Percentiles rank a stretch among this genome's conserved stretches.
phyloP scores from a whole-genome alignment of 2,797 vertebrate species.

The Macropodus opercularis region DNA sequence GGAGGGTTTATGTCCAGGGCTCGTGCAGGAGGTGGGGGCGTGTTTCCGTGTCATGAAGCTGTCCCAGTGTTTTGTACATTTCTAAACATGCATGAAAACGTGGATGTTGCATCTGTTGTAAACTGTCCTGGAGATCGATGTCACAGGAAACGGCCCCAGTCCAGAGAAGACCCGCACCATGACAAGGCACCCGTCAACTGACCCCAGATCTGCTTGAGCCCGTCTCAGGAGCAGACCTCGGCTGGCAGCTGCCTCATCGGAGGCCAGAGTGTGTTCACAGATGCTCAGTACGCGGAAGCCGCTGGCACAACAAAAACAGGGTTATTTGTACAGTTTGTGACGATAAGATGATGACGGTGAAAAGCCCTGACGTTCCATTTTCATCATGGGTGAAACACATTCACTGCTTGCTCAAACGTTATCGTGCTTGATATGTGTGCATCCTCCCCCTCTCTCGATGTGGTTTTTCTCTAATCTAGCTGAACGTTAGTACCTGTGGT shows the following conservation, averaged over 20 bases:
- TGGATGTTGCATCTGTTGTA: constrained; percentile 48
- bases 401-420: constrained; percentile 75
- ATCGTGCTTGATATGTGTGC: constrained; percentile 77
- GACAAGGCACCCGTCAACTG: constrained; percentile 31
- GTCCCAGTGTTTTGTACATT: constrained; percentile 56
- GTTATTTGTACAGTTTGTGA: constrained; percentile 72
- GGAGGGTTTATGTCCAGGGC: constrained; percentile 38
- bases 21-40: constrained; percentile 13
- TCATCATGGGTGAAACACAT: constrained; percentile 48
- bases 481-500: constrained; percentile 90
- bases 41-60: constrained; percentile 41
- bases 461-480: constrained; percentile 85
- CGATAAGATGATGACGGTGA: constrained; percentile 37
- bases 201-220: constrained; percentile 41
- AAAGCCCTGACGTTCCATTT: constrained; percentile 64
- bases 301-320: constrained; percentile 44
- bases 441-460: constrained; percentile 78
- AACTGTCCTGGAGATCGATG: constrained; percentile 49
- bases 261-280: constrained; percentile 45
- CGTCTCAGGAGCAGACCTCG: constrained; percentile 14
- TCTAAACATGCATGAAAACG: constrained; percentile 69
- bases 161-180: constrained; percentile 26
- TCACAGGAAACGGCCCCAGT: constrained; percentile 39
- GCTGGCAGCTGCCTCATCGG: constrained; percentile 37
- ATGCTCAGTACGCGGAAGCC: constrained; percentile 37